Conservation (phyloP, 2,797 vertebrate species). For the Centropyge bicolor region DNA sequence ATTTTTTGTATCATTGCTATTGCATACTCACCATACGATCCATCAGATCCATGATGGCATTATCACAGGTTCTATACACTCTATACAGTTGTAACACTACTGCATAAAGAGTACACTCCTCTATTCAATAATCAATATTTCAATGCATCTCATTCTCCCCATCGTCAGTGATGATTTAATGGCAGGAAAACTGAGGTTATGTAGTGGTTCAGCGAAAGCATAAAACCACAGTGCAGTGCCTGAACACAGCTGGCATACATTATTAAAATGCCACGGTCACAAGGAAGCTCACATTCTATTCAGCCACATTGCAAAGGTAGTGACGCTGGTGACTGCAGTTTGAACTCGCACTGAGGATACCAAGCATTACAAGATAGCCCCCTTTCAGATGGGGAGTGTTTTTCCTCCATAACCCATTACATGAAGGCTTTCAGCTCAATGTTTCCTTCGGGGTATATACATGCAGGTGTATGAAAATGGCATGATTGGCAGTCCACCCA, state of each 20-base stretch:
- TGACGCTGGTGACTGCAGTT: constrained; percentile 67
- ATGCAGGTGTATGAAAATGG: constrained; percentile 34
- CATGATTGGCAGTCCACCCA: constrained; percentile 49
- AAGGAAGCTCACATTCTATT: constrained; percentile 63
- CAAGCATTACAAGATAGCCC: constrained; percentile 61
- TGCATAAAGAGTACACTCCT: constrained; percentile 47
- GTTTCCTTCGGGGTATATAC: constrained; percentile 49
- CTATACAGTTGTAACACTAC: constrained; percentile 18
- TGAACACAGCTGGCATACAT: constrained; percentile 70
- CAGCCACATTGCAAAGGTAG: constrained; percentile 52
- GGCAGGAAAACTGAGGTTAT: constrained; percentile 63
- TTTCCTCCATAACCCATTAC: constrained; percentile 45
- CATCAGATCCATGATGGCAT: constrained; percentile 3
- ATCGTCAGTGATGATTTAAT: constrained; percentile 66
- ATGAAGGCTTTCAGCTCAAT: constrained; percentile 58
- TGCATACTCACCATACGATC: background rate
- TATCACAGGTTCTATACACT: constrained; percentile 14
- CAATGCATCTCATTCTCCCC: constrained; percentile 63
- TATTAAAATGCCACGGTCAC: constrained; percentile 77
- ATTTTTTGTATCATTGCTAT: background rate
- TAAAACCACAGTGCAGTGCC: constrained; percentile 54
- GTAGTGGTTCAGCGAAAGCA: constrained; percentile 64
- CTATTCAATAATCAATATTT: constrained; percentile 74
- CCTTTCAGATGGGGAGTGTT: constrained; percentile 28
- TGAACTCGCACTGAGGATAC: constrained; percentile 73